Evolutionary conservation across 2,113 vertebrate genomes (phyloP), one percentile per base, ranked within the genome.

Genomic region (Microcebus ravelobensis): DNA sequence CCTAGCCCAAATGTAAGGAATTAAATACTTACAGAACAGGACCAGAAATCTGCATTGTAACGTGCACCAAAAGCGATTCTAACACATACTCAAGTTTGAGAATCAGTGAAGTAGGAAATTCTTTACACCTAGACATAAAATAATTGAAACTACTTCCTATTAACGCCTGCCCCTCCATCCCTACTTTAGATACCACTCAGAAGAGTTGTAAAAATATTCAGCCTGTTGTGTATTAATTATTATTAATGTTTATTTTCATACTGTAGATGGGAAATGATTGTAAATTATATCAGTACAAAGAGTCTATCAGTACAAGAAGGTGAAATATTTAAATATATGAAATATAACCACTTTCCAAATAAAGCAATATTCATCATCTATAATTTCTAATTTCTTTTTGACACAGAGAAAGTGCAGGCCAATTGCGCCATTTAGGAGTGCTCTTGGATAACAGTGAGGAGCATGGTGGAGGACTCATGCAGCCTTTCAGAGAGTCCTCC

Each of bases 311-410:
- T 52, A 50, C 25, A 59, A 96, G 63, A 48, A 27, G 48, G 15
- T 81, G 25, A 94, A 90, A 84, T 77, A 8, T 29, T 94, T 90
- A 80, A 79, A 21, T 68, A 61, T 55, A 29, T 74, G 23, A 90
- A 63, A 17, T 55, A 55, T 50, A 77, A 77, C 55, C 61, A 52
- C 71, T 9, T 91, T 94, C 31, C 84, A 71, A 82, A 71, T 59
- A 84, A 76, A 70, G 15, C 4, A 68, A 70, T 63, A 65, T 20
- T 82, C 21, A 36, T 79, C 25, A 59, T 55, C 36, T 87, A 52
- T 73, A 59, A 81, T 17, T 52, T 94, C 90, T 81, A 4, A 8
- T 91, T 92, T 87, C 21, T 81, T 36, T 89, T 88, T 91, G 36
- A 59, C 29, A 85, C 29, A 48, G 50, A 81, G 29, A 23, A 94